Evolutionary conservation across 2,888 invertebrate genomes (phyloP).

Genomic region (Dryococelus australis): DNA sequence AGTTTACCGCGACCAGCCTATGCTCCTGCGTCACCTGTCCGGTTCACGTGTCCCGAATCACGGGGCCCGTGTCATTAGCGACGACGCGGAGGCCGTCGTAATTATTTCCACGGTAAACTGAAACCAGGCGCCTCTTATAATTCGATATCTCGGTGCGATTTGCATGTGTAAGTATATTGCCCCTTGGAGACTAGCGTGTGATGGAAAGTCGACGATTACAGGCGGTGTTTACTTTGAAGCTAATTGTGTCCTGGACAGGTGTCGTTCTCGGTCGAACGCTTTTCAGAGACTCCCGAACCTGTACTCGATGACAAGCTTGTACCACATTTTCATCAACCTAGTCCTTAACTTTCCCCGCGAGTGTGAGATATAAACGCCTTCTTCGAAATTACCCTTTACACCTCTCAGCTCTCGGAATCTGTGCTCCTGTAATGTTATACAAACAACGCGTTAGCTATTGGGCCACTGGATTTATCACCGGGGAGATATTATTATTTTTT

Average conservation of each 20-base stretch:
- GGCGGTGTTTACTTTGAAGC: background rate
- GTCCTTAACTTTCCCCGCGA: background rate
- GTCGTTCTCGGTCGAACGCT: background rate
- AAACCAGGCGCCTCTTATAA: background rate
- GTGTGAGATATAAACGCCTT: background rate
- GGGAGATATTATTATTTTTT: too few species aligned
- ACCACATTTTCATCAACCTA: constrained; percentile 6
- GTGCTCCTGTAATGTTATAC: too few species aligned
- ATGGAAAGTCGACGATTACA: background rate
- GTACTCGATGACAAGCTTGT: background rate
- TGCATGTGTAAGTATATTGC: background rate
- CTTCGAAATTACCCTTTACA: background rate
- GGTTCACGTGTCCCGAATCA: background rate
- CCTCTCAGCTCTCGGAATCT: background rate
- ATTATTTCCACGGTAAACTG: background rate
- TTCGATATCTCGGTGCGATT: background rate
- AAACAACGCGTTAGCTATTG: too few species aligned
- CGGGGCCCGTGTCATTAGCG: background rate
- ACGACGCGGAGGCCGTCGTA: background rate
- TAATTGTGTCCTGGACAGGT: background rate
- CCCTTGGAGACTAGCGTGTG: background rate
- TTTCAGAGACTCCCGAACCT: too few species aligned
- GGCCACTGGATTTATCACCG: too few species aligned
- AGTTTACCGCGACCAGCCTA: too few species aligned
- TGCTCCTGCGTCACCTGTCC: background rate